Evolutionary conservation across 2,113 vertebrate genomes (phyloP).

Genomic region (Semicossyphus pulcher): DNA sequence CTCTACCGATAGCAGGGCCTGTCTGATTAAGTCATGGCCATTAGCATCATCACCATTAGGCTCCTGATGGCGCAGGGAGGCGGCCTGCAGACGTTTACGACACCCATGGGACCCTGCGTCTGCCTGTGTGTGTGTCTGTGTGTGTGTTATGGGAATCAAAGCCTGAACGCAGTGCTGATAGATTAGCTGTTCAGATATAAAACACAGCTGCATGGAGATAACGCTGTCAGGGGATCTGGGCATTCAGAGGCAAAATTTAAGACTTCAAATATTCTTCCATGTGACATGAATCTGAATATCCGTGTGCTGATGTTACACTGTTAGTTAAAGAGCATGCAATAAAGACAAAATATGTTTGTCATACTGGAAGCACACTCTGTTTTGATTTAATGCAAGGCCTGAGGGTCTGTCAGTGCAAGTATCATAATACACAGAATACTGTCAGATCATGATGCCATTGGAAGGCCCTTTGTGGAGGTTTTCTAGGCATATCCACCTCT

Average conservation of each 20-base stretch:
- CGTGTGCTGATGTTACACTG: not conserved
- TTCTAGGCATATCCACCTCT: too few relatives aligned
- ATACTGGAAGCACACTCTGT: conserved; percentile 4
- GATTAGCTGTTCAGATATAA: conserved; percentile 34
- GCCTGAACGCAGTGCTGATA: conserved; percentile 45
- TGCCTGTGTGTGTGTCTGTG: conserved; percentile 16
- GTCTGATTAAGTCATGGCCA: conserved; percentile 72
- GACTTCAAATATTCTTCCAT: not conserved
- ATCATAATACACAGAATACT: not conserved
- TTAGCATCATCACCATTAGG: conserved; percentile 68
- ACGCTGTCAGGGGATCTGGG: not conserved
- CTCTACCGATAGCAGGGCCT: conserved; percentile 26
- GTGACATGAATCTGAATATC: not conserved
- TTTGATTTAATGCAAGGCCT: not conserved
- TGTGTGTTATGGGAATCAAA: conserved; percentile 26
- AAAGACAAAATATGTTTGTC: conserved; percentile 20
- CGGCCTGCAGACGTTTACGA: conserved; percentile 52
- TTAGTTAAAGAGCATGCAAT: too few relatives aligned
- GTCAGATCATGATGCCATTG: not conserved
- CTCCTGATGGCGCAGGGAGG: conserved; percentile 59
- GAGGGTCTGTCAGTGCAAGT: not conserved
- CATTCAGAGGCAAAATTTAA: not conserved
- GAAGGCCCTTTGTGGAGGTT: too few relatives aligned
- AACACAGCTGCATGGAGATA: conserved; percentile 26
- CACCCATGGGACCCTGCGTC: conserved; percentile 55